Evolutionary conservation across 2,113 vertebrate species (phyloP).

Genomic region (Nicator chloris): DNA sequence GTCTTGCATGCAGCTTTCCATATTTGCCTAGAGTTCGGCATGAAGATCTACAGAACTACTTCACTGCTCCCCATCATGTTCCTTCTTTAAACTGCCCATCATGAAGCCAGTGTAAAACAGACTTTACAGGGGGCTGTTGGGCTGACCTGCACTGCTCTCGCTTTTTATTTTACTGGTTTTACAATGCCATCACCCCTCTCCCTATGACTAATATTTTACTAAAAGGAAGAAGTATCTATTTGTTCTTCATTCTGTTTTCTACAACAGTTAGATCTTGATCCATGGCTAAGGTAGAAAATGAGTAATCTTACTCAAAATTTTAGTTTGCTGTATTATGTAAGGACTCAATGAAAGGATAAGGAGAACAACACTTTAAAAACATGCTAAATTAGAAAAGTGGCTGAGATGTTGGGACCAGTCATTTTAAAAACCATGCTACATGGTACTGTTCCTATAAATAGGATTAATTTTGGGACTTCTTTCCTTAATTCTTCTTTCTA

Average conservation of each 20-base stretch:
- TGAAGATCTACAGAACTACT: background rate
- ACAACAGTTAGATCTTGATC: background rate
- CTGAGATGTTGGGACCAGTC: background rate
- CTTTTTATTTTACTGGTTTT: background rate
- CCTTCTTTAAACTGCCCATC: background rate
- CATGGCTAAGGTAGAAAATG: background rate
- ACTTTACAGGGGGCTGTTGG: background rate
- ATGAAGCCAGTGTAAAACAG: background rate
- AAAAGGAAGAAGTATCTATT: background rate
- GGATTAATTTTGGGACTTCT: background rate
- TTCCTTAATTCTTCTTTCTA: background rate
- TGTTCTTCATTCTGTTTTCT: background rate
- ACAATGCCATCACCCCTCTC: background rate
- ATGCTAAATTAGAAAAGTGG: background rate
- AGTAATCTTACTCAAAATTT: background rate
- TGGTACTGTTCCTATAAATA: background rate
- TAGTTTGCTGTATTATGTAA: background rate
- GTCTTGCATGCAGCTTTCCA: rapidly evolving
- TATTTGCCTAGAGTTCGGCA: background rate
- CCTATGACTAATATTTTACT: background rate
- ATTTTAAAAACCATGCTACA: background rate
- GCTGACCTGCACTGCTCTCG: background rate
- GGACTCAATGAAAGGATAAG: background rate
- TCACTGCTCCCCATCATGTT: background rate
- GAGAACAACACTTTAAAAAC: background rate